These are phyloP conservation scores for Picathartes gymnocephalus DNA, from an alignment of 2,113 vertebrate species.

Conservation along the genomic window DNA sequence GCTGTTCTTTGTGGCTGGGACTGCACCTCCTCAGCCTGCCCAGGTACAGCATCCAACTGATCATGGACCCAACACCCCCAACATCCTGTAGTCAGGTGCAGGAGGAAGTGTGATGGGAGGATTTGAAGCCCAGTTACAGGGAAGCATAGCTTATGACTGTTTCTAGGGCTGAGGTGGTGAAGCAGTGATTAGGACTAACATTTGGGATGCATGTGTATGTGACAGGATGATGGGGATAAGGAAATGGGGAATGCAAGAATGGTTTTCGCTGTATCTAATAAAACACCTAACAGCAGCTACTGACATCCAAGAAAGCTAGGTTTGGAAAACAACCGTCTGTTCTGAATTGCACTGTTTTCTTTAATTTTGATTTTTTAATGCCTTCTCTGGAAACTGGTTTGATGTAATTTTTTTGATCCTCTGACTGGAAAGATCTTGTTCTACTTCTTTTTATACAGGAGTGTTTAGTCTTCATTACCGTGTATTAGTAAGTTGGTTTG, in stretches of 20 bases:
- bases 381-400: not conserved
- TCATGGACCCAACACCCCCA: not conserved
- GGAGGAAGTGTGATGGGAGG: not conserved
- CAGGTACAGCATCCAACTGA: accelerated
- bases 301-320: not conserved
- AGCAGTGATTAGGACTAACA: not conserved
- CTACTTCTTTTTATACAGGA: not conserved
- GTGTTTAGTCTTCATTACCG: not conserved
- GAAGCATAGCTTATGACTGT: not conserved
- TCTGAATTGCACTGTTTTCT: not conserved
- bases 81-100: not conserved
- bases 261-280: not conserved
- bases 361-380: not conserved
- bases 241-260: not conserved
- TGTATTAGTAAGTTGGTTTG: not conserved
- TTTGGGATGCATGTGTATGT: not conserved
- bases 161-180: not conserved
- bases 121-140: not conserved
- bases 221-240: not conserved
- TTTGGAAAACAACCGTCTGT: not conserved
- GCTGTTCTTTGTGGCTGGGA: not conserved
- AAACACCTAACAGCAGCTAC: not conserved
- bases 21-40: not conserved
- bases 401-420: not conserved
- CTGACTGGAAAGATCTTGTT: not conserved